Percentiles rank a stretch among this genome's conserved stretches.
Evolutionary conservation across 2,888 invertebrate species (phyloP).

Genomic region (Sarcophaga caerulescens): DNA sequence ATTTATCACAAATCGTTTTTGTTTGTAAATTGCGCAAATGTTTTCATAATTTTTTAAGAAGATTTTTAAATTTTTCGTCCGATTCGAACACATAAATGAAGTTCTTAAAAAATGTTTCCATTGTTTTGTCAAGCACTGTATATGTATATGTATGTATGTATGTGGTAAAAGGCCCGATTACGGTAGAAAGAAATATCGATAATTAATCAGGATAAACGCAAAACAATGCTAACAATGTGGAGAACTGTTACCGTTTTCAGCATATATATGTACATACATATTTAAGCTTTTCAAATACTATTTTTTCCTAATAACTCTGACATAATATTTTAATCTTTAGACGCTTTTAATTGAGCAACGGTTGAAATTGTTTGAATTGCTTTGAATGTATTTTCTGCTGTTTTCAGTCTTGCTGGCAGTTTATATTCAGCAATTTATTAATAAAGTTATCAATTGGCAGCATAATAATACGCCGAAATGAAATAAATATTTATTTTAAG

Average conservation of each 20-base stretch:
- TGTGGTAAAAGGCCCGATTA: too few species aligned
- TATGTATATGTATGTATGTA: too few species aligned
- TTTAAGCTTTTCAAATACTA: too few species aligned
- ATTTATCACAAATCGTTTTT: too few species aligned
- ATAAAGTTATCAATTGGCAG: slow-evolving; percentile 62
- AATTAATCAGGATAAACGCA: slow-evolving; percentile 56
- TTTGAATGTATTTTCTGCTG: slow-evolving; percentile 59
- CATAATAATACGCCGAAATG: slow-evolving; percentile 37
- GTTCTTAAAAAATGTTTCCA: too few species aligned
- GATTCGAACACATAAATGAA: too few species aligned
- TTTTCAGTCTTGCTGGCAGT: slow-evolving; percentile 53
- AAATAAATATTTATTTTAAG: slow-evolving; percentile 1
- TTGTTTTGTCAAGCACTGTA: too few species aligned
- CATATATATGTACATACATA: background rate
- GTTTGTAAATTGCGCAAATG: too few species aligned
- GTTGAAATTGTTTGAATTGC: slow-evolving; percentile 26
- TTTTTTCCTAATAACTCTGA: too few species aligned
- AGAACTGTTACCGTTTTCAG: slow-evolving; percentile 24
- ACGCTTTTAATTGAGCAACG: slow-evolving; percentile 47
- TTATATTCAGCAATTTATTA: slow-evolving; percentile 62
- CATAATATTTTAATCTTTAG: slow-evolving; percentile 11
- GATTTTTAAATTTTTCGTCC: too few species aligned
- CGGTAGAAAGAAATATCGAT: background rate
- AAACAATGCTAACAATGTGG: slow-evolving; percentile 35
- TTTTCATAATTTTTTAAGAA: too few species aligned